Base-by-base conservation (phyloP, 2,888 invertebrate species). In the Chrysina gloriosa region DNA sequence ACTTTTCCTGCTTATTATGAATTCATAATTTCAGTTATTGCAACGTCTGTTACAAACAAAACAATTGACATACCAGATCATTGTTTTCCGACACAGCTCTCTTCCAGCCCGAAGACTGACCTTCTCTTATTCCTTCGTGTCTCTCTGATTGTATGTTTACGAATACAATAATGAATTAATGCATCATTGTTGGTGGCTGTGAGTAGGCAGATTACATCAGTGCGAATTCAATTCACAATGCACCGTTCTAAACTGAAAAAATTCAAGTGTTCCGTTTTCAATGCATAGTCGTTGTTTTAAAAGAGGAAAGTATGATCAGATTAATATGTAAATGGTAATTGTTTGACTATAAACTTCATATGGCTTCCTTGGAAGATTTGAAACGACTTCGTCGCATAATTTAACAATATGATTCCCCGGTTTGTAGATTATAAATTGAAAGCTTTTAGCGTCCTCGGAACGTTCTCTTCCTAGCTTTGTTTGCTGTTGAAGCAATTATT, bases 151-250 rank as follows among this genome's bases (percentile, higher is more conserved):
- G 47, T 47, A 21, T 23, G 14, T 9, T 19, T 23, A 14, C n/a
- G 23, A 47, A 47, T 9, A n/a, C 21, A 19, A 47, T 47, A 19
- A 7, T 47, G 23, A 47, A 47, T 47, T 47, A 21, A 47, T 47
- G 47, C 47, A 23, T 47, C 9, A 47, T 47, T 47, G 47, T 47
- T 47, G 23, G n/a, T 47, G 47, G 6, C 23, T 7, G 23, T 4
- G 47, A 23, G 47, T 47, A 47, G 23, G 21, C n/a, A 21, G 47
- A 47, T 47, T 47, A 47, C 47, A 47, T 47, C 47, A 21, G 19
- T 0, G 23, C 47, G 23, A 47, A 47, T 47, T 47, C 21, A 47
- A 47, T 21, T 21, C 45, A 45, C 45, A 45, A 45, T 47, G 23
- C n/a, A 47, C 47, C 47, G 47, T 47, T 47, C n/a, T 16, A 19